Percentiles rank a stretch among this genome's conserved stretches.
Conservation (phyloP, 2,888 invertebrate species). For the Doris montereyensis region DNA sequence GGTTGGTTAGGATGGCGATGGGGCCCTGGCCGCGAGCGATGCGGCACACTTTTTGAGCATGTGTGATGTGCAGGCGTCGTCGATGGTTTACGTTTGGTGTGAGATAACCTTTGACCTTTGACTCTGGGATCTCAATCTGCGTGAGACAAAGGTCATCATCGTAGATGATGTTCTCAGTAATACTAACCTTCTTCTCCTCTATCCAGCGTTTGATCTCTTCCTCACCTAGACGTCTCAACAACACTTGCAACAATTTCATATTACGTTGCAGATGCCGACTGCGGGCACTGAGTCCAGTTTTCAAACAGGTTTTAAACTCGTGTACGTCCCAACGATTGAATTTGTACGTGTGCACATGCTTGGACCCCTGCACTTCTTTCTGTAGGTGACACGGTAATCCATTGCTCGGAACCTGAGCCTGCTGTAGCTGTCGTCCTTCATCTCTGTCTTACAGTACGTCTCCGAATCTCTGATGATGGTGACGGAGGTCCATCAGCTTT, state of each 20-base stretch:
- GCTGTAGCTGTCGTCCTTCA: constrained; percentile 44
- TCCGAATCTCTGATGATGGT: constrained; percentile 48
- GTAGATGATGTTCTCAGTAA: constrained; percentile 40
- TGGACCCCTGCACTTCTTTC: constrained; percentile 49
- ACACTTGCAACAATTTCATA: constrained; percentile 48
- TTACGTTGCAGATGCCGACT: constrained; percentile 43
- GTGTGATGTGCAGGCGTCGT: too few species aligned
- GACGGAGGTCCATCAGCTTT: constrained; percentile 48
- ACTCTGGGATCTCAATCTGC: constrained; percentile 45
- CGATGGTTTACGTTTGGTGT: too few species aligned
- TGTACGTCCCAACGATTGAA: constrained; percentile 49
- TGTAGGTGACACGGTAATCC: constrained; percentile 53
- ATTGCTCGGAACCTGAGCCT: constrained; percentile 52
- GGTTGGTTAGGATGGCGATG: too few species aligned
- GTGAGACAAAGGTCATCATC: constrained; percentile 49
- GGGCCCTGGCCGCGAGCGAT: too few species aligned
- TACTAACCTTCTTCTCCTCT: constrained; percentile 48
- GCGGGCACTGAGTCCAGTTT: constrained; percentile 48
- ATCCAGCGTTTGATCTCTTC: constrained; percentile 51
- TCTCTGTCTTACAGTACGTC: constrained; percentile 48
- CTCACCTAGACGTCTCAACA: constrained; percentile 44
- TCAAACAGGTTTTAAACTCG: constrained; percentile 48
- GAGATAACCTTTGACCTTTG: constrained; percentile 2
- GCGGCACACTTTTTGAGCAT: too few species aligned
- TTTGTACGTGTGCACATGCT: constrained; percentile 54